Conservation (phyloP, 2,888 invertebrate genomes). For the Listrodromus nycthemerus region DNA sequence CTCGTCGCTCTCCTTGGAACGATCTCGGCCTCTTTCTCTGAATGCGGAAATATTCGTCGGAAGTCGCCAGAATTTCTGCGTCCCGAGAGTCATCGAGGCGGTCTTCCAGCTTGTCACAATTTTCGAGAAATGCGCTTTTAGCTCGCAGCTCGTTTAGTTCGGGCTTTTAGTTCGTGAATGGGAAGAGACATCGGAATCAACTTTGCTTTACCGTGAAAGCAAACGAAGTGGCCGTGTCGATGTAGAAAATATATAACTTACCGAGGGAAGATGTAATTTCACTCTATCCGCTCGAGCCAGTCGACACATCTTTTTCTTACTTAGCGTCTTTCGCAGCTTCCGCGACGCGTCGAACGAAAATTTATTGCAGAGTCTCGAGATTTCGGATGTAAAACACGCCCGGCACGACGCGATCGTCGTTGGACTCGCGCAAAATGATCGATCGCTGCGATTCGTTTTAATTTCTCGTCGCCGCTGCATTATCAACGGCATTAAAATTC, state of each 20-base stretch:
- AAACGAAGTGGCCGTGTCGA: slow-evolving; percentile 32
- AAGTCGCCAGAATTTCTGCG: slow-evolving; percentile 16
- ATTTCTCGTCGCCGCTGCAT: background rate
- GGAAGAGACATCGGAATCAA: slow-evolving; percentile 36
- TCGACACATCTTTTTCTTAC: background rate
- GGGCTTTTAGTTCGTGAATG: too few relatives aligned
- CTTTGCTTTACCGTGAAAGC: slow-evolving; percentile 30
- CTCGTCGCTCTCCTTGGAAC: too few relatives aligned
- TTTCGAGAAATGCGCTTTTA: slow-evolving; percentile 48
- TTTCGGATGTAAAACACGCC: background rate
- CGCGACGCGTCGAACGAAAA: slow-evolving; percentile 13
- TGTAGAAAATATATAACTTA: slow-evolving; percentile 30
- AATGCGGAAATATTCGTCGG: background rate
- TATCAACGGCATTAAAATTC: background rate
- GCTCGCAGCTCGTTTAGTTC: slow-evolving; percentile 1
- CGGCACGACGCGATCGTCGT: background rate
- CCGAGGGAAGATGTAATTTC: slow-evolving; percentile 37
- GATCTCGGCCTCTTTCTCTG: background rate
- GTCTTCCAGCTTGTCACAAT: slow-evolving; percentile 39
- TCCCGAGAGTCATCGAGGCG: slow-evolving; percentile 32
- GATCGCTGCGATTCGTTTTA: slow-evolving; percentile 11
- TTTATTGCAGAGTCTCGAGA: slow-evolving; percentile 7
- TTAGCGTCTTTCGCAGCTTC: background rate
- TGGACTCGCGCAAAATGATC: background rate
- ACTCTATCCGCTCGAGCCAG: slow-evolving; percentile 13